A percentile compares a stretch with the other conserved stretches of the same genome.
Conservation (phyloP, 2,113 vertebrate genomes). For the Chroicocephalus ridibundus region DNA sequence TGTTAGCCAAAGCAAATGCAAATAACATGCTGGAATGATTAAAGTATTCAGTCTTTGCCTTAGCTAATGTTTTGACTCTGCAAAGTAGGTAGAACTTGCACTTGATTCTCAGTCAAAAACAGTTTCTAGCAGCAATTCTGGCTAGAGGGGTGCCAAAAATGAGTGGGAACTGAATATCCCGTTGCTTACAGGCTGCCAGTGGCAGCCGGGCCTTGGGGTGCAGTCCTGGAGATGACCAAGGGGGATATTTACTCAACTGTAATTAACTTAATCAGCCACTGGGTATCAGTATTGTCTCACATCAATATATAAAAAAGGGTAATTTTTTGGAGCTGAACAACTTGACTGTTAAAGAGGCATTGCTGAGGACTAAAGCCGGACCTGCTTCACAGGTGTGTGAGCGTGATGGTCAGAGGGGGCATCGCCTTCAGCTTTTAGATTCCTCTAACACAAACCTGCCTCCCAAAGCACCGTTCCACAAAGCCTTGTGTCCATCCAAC, state of each 20-base stretch:
- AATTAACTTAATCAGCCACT: conserved; percentile 71
- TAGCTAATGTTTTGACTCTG: conserved; percentile 41
- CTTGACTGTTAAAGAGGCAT: neutral
- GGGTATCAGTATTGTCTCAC: conserved; percentile 70
- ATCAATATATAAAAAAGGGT: neutral
- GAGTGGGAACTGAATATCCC: neutral
- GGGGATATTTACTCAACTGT: conserved; percentile 56
- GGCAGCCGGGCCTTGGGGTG: neutral
- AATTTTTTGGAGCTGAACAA: conserved; percentile 19
- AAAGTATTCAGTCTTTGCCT: neutral
- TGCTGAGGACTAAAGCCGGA: neutral
- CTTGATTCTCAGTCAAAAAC: neutral
- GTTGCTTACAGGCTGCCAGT: neutral
- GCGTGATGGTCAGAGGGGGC: neutral
- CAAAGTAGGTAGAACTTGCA: neutral
- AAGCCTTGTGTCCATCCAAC: rapidly evolving
- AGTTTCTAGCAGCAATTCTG: neutral
- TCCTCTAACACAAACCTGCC: neutral
- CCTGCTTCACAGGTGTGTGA: neutral
- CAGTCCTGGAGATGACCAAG: neutral
- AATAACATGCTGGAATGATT: conserved; percentile 47
- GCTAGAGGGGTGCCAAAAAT: neutral
- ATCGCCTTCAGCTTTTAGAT: neutral
- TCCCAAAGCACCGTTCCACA: rapidly evolving
- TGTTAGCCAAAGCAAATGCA: conserved; percentile 57